Percentiles rank a stretch among this genome's conserved stretches.
phyloP scores from a whole-genome alignment of 2,888 invertebrate genomes.

The Cryptocephalus primarius region DNA sequence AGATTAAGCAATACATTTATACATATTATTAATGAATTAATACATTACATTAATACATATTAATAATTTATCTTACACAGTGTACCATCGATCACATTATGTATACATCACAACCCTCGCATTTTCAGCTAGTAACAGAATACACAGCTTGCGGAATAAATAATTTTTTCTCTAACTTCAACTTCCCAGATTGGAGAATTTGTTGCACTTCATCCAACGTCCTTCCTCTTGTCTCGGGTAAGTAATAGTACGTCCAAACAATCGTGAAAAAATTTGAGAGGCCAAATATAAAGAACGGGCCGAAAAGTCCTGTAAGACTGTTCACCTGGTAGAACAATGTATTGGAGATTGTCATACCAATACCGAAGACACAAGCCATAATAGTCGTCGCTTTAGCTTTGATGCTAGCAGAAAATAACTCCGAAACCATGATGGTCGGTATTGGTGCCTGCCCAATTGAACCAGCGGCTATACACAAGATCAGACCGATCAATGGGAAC shows the following conservation, averaged over 20 bases:
- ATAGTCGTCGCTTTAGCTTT: constrained; percentile 24
- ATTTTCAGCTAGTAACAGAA: no score
- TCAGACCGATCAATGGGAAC: constrained; percentile 26
- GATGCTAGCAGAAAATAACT: constrained; percentile 27
- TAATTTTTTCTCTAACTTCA: no score
- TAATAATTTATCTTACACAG: no score
- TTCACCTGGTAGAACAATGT: constrained; percentile 26
- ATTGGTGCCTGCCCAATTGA: constrained; percentile 23
- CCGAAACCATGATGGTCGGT: constrained; percentile 25
- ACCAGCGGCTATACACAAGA: constrained; percentile 19
- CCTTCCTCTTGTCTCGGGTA: constrained; percentile 32
- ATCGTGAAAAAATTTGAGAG: constrained; percentile 18
- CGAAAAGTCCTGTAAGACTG: constrained; percentile 22
- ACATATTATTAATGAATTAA: no score
- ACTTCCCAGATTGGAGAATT: not conserved
- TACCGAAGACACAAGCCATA: constrained; percentile 20
- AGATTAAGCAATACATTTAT: no score
- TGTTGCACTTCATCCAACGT: constrained; percentile 33
- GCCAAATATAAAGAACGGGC: constrained; percentile 26
- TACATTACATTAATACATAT: no score
- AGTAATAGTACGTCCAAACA: constrained; percentile 21
- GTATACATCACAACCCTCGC: no score
- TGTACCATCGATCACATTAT: no score
- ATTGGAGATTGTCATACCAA: constrained; percentile 16
- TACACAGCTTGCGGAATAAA: no score